Evolutionary conservation across 2,888 invertebrate species (phyloP).

Genomic region (Phragmatobia fuliginosa): DNA sequence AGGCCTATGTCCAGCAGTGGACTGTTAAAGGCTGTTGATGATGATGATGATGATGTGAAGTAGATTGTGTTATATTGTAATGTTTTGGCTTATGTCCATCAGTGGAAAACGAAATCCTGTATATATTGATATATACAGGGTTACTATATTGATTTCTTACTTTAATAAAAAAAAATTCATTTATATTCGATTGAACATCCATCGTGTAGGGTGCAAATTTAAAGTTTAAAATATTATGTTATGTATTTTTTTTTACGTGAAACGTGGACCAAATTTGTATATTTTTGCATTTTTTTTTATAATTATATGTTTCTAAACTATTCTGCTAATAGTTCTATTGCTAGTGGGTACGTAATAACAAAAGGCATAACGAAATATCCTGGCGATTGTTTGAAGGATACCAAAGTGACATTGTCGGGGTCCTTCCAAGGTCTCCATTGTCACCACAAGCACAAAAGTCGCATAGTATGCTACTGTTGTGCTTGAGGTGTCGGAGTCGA

Average conservation of each 20-base stretch:
- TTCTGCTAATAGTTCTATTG: background rate
- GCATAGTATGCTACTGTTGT: too few species aligned
- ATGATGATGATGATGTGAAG: too few species aligned
- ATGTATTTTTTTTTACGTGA: conserved; percentile 15
- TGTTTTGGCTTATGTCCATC: too few species aligned
- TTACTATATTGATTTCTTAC: background rate
- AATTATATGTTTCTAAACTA: too few species aligned
- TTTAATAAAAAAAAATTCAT: background rate
- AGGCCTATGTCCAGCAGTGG: too few species aligned
- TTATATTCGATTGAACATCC: background rate
- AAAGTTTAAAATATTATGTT: background rate
- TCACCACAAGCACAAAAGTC: too few species aligned
- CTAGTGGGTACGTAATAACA: background rate
- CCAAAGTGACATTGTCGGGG: background rate
- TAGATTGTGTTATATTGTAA: too few species aligned
- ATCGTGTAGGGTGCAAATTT: conserved; percentile 26
- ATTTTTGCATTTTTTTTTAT: conserved; percentile 8
- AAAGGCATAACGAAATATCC: too few species aligned
- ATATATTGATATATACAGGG: too few species aligned
- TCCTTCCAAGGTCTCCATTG: background rate
- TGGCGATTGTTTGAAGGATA: background rate
- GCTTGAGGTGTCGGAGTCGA: too few species aligned
- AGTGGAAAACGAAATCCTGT: background rate
- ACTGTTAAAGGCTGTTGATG: too few species aligned
- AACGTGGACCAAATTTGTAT: conserved; percentile 35